Evolutionary conservation across 1,140 invertebrate genomes (phyloP), one percentile per base, ranked within the genome.

Genomic region (Cepaea nemoralis): DNA sequence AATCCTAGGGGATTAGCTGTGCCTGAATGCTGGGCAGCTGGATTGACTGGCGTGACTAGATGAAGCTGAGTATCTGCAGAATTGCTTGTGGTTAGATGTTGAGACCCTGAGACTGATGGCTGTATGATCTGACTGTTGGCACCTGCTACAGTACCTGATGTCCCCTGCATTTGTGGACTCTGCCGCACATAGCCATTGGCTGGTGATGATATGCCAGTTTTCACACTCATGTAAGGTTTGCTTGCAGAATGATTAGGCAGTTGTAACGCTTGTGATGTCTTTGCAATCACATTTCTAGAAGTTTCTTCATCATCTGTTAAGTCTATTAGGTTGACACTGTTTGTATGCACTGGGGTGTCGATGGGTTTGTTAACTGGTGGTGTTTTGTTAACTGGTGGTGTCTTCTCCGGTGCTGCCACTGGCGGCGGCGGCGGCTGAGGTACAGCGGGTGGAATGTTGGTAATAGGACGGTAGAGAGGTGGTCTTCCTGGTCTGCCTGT

Each of bases 241-340:
- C 14, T 42, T 22, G 40, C 33, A 55, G 50, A 12, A 24, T 37
- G 31, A 19, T 69, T 48, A 1, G 24, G 1, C 10, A n/a, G 35
- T 27, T 70, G 37, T n/a, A 37, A 71, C 22, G 24, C 33, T 27
- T 35, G 27, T 1, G 69, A 37, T 45, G 1, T 71, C 24, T 35
- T 39, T 71, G 40, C 22, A 39, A 27, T 27, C 10, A 10, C 24
- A 6, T 22, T 80, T 73, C 33, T 74, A 63, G 50, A 24, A 75
- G 6, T 67, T 0, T 75, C 80, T 48, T 81, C 80, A 10, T 81
- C 80, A 81, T 70, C 80, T 55, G 80, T 81, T n/a, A 81, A 69
- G 27, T 81, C 80, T 63, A 81, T 81, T 14, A 81, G 40, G 31
- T 80, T 80, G 10, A 66, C 63, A 27, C n/a, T 27, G 33, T 48